Evolutionary conservation across 2,113 vertebrate genomes (phyloP), one percentile per base, ranked within the genome.

Genomic region (Pao palembangensis): DNA sequence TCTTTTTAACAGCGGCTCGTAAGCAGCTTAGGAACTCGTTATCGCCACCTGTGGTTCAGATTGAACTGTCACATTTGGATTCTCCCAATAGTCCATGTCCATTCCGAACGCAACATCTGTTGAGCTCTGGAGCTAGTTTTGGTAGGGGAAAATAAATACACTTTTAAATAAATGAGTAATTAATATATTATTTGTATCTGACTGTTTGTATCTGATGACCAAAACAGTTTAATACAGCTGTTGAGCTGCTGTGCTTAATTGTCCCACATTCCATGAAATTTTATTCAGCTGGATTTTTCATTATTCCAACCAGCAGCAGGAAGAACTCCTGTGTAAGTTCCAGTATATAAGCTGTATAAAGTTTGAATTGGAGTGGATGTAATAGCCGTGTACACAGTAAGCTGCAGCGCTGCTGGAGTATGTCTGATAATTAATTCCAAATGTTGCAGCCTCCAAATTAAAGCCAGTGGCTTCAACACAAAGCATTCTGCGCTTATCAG

Each of bases 361-460:
- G 74, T 86, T 85, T 79, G 69, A 61, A 62, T 73, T 68, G 79
- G 73, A 69, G 67, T 80, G 67, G 74, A 71, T 84, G 81, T 81
- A 81, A 75, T 77, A 82, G 75, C 67, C 68, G 59, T 73, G 76
- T 76, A 76, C 68, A 66, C 74, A 73, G 81, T 76, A 70, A 79
- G 81, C 75, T 48, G 69, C 79, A 53, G 77, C 78, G 60, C 70
- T 76, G 78, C 84, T 85, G 80, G 83, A 74, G 77, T 78, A 74
- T 58, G 61, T 69, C 83, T 76, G 87, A 84, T 92, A 90, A 92
- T 91, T 91, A 89, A 90, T 89, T 91, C 88, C 84, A 82, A 89
- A 90, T 84, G 82, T 89, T 85, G 85, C 79, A 55, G 80, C 79
- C 82, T 79, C 83, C 67, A 89, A 87, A 91, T 89, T 86, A 85